Conservation (phyloP, 2,113 vertebrate genomes). For the Eulacestoma nigropectus region DNA sequence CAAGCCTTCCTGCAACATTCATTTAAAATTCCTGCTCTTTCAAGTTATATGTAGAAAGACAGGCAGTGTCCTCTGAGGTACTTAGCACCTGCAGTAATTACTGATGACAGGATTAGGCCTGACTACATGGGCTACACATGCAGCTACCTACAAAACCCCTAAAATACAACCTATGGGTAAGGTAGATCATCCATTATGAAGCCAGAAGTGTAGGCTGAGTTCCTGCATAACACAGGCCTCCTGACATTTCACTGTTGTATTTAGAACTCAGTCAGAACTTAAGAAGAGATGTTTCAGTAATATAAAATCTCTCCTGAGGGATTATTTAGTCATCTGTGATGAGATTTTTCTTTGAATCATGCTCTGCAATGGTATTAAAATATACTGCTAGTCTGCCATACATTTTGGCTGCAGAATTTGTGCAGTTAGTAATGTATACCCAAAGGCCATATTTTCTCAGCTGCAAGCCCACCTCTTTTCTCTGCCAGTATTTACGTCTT, state of each 20-base stretch:
- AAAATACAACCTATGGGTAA: background rate
- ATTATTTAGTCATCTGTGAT: conserved; percentile 36
- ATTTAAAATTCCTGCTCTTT: background rate
- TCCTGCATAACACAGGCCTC: background rate
- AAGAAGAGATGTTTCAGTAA: background rate
- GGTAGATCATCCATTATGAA: background rate
- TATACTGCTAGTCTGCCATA: conserved; percentile 1
- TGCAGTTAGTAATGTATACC: conserved; percentile 37
- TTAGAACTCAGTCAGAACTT: conserved; percentile 8
- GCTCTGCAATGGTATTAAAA: conserved; percentile 10
- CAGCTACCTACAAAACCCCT: background rate
- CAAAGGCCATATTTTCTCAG: conserved; percentile 34
- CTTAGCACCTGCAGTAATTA: background rate
- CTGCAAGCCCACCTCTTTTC: background rate
- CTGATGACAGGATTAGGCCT: background rate
- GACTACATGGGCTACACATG: background rate
- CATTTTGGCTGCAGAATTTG: conserved; percentile 5
- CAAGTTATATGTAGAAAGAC: background rate
- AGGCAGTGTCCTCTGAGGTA: background rate
- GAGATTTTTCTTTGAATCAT: conserved; percentile 43
- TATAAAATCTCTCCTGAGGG: conserved; percentile 8
- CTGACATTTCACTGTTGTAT: background rate
- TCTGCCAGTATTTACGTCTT: conserved; percentile 33
- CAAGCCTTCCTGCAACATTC: background rate
- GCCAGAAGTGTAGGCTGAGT: background rate